These are phyloP conservation scores for Blastobasis adustella DNA, from an alignment of 2,888 invertebrate genomes.

Conservation along the genomic window DNA sequence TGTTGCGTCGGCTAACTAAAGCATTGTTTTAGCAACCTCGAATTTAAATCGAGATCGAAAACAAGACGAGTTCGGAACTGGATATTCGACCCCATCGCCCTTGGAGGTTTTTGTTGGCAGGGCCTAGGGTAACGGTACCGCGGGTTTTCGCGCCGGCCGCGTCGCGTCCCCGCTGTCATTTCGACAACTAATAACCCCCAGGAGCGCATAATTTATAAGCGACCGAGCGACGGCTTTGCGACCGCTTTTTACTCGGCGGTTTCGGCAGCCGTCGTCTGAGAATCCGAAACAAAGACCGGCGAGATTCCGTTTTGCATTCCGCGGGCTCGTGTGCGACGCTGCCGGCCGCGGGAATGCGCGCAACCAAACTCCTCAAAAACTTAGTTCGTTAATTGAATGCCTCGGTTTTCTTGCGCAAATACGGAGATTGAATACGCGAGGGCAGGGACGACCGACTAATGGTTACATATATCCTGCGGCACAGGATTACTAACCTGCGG, in stretches of 20 bases:
- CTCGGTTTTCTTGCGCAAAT: no score
- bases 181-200: conserved; percentile 58
- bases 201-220: conserved; percentile 60
- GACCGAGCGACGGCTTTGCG: conserved; percentile 35
- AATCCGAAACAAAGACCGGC: conserved; percentile 67
- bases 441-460: no score
- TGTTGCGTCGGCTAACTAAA: conserved; percentile 19
- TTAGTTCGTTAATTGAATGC: no score
- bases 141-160: conserved; percentile 42
- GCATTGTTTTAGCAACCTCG: conserved; percentile 42
- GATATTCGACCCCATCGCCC: conserved; percentile 53
- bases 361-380: no score
- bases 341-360: no score
- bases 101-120: conserved; percentile 40
- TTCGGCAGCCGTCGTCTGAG: conserved; percentile 59
- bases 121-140: conserved; percentile 55
- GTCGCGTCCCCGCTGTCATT: conserved; percentile 40
- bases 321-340: conserved; percentile 38
- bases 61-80: conserved; percentile 38
- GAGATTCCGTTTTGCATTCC: conserved; percentile 71
- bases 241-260: conserved; percentile 58
- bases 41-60: conserved; percentile 41
- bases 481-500: no score
- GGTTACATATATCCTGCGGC: no score
- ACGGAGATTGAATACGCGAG: no score